Percentiles rank a stretch among this genome's conserved stretches.
Conservation (phyloP, 2,113 vertebrate species). For the Syngnathoides biaculeatus region DNA sequence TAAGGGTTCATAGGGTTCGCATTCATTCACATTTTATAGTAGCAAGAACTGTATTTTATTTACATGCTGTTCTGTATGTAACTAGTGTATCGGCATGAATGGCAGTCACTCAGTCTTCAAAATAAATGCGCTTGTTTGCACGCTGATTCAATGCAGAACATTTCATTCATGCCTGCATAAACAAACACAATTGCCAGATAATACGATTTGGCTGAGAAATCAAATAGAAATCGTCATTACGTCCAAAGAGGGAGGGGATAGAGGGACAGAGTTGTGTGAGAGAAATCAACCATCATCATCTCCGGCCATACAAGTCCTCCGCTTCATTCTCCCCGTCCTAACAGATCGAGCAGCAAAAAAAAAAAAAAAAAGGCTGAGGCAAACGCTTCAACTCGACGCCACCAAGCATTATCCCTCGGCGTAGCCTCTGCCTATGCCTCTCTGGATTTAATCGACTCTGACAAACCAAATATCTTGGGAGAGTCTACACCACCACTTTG, state of each 20-base stretch:
- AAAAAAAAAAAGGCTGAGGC: conserved; percentile 42
- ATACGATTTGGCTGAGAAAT: conserved; percentile 41
- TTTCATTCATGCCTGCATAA: conserved; percentile 35
- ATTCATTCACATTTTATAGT: too few species aligned
- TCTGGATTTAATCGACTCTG: conserved; percentile 60
- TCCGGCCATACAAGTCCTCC: conserved; percentile 40
- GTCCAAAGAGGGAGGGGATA: conserved; percentile 15
- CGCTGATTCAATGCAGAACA: conserved; percentile 10
- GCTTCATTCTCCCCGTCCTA: conserved; percentile 48
- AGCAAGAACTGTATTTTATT: neutral
- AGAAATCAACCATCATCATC: conserved; percentile 53
- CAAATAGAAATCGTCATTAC: conserved; percentile 26
- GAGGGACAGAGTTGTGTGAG: conserved; percentile 35
- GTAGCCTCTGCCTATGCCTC: conserved; percentile 55
- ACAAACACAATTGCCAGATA: conserved; percentile 42
- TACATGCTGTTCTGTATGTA: neutral
- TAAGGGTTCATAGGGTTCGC: too few species aligned
- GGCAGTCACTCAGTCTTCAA: neutral
- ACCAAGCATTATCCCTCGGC: conserved; percentile 53
- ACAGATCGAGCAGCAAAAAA: conserved; percentile 47
- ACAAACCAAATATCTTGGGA: conserved; percentile 63
- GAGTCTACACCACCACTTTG: conserved; percentile 53
- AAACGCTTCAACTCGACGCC: conserved; percentile 39
- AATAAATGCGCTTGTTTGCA: conserved; percentile 13
- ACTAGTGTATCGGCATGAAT: neutral